Evolutionary conservation across 1,140 invertebrate genomes (phyloP).

Genomic region (Bombus waltoni): DNA sequence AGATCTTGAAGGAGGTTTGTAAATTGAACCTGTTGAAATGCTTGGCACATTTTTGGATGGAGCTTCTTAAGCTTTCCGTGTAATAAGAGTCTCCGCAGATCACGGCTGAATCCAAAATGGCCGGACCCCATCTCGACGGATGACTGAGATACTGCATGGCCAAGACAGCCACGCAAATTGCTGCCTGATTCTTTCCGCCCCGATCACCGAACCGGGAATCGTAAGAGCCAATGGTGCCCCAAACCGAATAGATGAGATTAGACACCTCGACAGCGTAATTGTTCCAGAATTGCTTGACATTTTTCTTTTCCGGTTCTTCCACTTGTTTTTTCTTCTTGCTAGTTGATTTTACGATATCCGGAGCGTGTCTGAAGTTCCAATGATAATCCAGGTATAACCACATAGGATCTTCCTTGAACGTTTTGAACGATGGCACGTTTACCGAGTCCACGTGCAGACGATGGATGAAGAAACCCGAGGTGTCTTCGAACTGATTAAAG

Average conservation of each 20-base stretch:
- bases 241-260: slow-evolving; percentile 77
- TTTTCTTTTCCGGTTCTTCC: slow-evolving; percentile 5
- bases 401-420: slow-evolving; percentile 78
- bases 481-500: slow-evolving; percentile 67
- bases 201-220: slow-evolving; percentile 71
- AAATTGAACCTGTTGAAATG: slow-evolving; percentile 73
- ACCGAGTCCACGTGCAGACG: slow-evolving; percentile 77
- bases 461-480: slow-evolving; percentile 79
- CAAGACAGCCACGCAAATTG: slow-evolving; percentile 72
- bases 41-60: slow-evolving; percentile 28
- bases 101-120: slow-evolving; percentile 76
- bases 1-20: slow-evolving; percentile 71
- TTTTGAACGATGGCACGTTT: slow-evolving; percentile 59
- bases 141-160: slow-evolving; percentile 74
- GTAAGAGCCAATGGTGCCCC: slow-evolving; percentile 77
- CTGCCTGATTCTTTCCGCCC: slow-evolving; percentile 75
- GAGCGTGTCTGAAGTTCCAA: slow-evolving; percentile 74
- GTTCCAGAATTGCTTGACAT: slow-evolving; percentile 69
- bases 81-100: slow-evolving; percentile 78
- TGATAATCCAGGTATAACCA: slow-evolving; percentile 80
- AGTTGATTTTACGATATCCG: slow-evolving; percentile 18
- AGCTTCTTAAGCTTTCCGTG: slow-evolving; percentile 70
- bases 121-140: slow-evolving; percentile 76
- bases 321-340: slow-evolving; percentile 49
- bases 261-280: slow-evolving; percentile 76